phyloP scores from a whole-genome alignment of 2,797 vertebrate species.

The Gymnodraco acuticeps region DNA sequence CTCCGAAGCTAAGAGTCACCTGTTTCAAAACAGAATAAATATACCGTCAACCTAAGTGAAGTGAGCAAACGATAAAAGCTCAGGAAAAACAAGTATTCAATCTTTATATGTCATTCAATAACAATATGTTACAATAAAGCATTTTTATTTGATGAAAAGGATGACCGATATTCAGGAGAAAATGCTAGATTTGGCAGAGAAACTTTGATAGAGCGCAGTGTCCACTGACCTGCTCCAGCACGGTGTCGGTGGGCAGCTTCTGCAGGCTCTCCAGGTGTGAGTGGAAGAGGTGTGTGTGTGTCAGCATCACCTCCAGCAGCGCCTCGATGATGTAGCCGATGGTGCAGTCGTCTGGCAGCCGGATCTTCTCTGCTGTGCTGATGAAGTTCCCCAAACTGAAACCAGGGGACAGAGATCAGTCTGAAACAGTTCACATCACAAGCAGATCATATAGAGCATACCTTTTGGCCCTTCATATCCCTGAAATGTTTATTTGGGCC shows the following conservation, averaged over 20 bases:
- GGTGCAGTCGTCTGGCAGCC: slow-evolving; percentile 96
- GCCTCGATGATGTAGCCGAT: slow-evolving; percentile 98
- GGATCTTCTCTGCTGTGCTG: slow-evolving; percentile 95
- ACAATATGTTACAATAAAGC: too few relatives aligned
- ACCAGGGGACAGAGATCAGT: slow-evolving; percentile 15
- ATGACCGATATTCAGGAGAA: not conserved
- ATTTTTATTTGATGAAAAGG: not conserved
- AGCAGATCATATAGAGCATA: not conserved
- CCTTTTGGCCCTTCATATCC: too few relatives aligned
- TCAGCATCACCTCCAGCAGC: slow-evolving; percentile 91
- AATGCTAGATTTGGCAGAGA: not conserved
- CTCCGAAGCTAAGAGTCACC: slow-evolving; percentile 97
- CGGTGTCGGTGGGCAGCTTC: slow-evolving; percentile 82
- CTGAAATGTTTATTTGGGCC: too few relatives aligned
- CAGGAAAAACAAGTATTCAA: not conserved
- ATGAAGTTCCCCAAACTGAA: slow-evolving; percentile 96
- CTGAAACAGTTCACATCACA: not conserved
- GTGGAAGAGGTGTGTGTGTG: slow-evolving; percentile 91
- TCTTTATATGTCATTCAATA: not conserved
- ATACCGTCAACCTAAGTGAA: not conserved
- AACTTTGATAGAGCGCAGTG: too few relatives aligned
- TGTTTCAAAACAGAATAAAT: slow-evolving; percentile 46
- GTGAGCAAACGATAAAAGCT: not conserved
- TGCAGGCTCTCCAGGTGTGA: slow-evolving; percentile 96
- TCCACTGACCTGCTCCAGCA: slow-evolving; percentile 89